A percentile compares a stretch with the other conserved stretches of the same genome.
phyloP scores from a whole-genome alignment of 2,888 invertebrate species.

The Melanargia galathea region DNA sequence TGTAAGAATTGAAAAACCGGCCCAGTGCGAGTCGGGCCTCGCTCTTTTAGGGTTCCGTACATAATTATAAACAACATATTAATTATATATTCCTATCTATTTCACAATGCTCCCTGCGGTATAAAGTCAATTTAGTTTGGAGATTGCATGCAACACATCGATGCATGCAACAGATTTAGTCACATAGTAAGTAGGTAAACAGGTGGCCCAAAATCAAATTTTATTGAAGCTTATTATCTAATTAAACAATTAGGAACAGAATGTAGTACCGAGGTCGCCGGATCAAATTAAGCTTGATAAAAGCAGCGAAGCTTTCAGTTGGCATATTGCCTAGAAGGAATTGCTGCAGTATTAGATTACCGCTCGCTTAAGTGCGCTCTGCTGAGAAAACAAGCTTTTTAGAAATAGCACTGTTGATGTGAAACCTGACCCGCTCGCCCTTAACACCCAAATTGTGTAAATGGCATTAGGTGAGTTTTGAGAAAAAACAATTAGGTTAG shows the following conservation, averaged over 20 bases:
- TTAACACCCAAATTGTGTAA: slow-evolving; percentile 75
- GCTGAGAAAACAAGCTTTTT: slow-evolving; percentile 79
- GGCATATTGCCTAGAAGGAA: slow-evolving; percentile 69
- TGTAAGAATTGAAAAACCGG: too few species aligned
- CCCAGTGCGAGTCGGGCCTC: too few species aligned
- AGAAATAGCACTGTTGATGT: slow-evolving; percentile 71
- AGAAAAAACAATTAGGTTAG: slow-evolving; percentile 63
- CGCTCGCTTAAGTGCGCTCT: slow-evolving; percentile 73
- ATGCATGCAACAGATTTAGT: too few species aligned
- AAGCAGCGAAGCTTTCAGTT: slow-evolving; percentile 45
- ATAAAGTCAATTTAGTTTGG: too few species aligned
- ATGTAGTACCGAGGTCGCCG: background rate
- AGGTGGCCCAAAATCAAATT: too few species aligned
- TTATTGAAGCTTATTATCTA: too few species aligned
- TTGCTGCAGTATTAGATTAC: slow-evolving; percentile 67
- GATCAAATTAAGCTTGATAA: slow-evolving; percentile 26
- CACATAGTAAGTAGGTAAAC: too few species aligned
- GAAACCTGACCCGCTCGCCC: slow-evolving; percentile 67
- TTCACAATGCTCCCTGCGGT: too few species aligned
- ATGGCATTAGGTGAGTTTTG: slow-evolving; percentile 75
- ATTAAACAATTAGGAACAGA: background rate
- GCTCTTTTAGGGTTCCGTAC: too few species aligned
- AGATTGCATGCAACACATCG: too few species aligned
- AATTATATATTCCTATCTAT: too few species aligned
- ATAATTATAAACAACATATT: too few species aligned